Percentiles rank a stretch among this genome's conserved stretches.
phyloP scores from a whole-genome alignment of 2,797 vertebrate genomes.

The Poecilia gillii region DNA sequence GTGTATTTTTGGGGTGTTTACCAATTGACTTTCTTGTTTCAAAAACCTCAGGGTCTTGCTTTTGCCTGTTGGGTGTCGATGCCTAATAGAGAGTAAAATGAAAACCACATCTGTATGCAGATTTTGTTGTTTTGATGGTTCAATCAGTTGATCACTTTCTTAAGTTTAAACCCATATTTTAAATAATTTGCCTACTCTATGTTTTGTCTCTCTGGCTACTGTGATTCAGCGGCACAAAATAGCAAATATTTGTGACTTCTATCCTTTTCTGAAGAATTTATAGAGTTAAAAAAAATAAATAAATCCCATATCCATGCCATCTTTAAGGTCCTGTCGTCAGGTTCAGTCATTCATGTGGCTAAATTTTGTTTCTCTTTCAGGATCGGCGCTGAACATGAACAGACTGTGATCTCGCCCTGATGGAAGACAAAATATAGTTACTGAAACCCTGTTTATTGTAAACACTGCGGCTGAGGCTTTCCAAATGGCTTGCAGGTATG shows the following conservation, averaged over 20 bases:
- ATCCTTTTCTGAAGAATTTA: background rate
- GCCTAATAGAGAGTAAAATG: background rate
- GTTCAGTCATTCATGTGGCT: slow-evolving; percentile 14
- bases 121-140: background rate
- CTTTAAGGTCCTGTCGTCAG: background rate
- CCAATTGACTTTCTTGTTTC: background rate
- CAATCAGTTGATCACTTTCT: background rate
- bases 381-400: slow-evolving; percentile 32
- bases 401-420: slow-evolving; percentile 40
- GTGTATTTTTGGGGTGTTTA: background rate
- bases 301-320: background rate
- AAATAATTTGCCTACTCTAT: background rate
- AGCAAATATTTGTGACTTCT: background rate
- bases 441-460: slow-evolving; percentile 39
- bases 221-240: background rate
- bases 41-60: background rate
- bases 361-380: slow-evolving; percentile 15
- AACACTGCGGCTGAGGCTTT: slow-evolving; percentile 47
- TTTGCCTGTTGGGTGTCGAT: background rate
- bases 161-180: background rate
- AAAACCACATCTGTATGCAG: background rate
- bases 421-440: slow-evolving; percentile 4
- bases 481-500: slow-evolving; percentile 71
- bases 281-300: background rate
- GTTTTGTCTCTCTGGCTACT: background rate